phyloP scores from a whole-genome alignment of 2,113 vertebrate species.

The Psittacara wagleri region DNA sequence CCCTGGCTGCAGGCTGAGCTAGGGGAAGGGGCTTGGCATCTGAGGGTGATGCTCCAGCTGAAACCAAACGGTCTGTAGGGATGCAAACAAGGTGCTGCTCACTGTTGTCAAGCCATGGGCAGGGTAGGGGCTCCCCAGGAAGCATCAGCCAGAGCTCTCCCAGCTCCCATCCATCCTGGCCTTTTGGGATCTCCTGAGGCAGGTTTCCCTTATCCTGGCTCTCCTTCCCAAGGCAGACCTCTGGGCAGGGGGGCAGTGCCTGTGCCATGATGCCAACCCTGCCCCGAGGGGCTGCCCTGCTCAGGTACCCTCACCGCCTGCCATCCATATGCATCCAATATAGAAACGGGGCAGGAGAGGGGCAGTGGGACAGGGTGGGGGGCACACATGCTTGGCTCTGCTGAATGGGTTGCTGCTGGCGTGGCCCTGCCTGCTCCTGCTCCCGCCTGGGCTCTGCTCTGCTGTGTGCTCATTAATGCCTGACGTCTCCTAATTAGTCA shows the following conservation, averaged over 20 bases:
- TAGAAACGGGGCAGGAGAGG: not conserved
- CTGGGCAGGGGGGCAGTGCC: not conserved
- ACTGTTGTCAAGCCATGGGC: fast-evolving
- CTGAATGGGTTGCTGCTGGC: not conserved
- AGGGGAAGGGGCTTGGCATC: not conserved
- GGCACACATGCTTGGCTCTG: not conserved
- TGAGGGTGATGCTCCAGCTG: not conserved
- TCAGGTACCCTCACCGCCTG: no score
- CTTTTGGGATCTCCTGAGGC: not conserved
- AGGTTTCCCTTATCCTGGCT: not conserved
- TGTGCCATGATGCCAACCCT: not conserved
- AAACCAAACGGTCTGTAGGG: fast-evolving
- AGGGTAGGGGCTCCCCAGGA: not conserved
- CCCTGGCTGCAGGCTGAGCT: not conserved
- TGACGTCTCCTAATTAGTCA: slow-evolving; percentile 49
- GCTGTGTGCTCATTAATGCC: not conserved
- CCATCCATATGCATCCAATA: not conserved
- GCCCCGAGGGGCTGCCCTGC: not conserved
- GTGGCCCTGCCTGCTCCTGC: not conserved
- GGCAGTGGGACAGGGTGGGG: not conserved
- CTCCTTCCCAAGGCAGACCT: not conserved
- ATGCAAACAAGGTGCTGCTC: not conserved
- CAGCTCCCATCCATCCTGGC: not conserved
- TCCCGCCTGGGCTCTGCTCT: not conserved
- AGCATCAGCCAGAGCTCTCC: not conserved